Conservation (phyloP, 2,113 vertebrate genomes). For the Nerophis lumbriciformis region DNA sequence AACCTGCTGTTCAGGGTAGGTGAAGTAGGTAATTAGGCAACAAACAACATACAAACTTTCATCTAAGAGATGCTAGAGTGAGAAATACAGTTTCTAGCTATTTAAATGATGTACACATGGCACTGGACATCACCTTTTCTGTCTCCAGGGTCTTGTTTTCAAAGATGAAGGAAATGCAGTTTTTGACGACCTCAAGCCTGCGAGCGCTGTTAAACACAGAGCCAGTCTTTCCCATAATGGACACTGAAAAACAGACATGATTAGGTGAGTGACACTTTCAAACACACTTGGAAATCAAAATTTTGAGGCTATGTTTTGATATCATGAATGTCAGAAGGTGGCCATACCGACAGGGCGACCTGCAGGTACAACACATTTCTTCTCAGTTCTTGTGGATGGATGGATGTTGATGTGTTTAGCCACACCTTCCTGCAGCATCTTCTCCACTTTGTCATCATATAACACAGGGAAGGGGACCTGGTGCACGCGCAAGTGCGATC, state of each 20-base stretch:
- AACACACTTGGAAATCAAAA: background rate
- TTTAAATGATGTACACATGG: conserved; percentile 17
- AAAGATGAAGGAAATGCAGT: conserved; percentile 92
- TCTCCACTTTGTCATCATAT: conserved; percentile 81
- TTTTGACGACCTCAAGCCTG: conserved; percentile 93
- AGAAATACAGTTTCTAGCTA: background rate
- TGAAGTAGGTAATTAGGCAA: background rate
- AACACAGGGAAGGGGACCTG: conserved; percentile 87
- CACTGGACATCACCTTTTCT: conserved; percentile 83
- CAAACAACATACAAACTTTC: background rate
- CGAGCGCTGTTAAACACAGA: conserved; percentile 96
- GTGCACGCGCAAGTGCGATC: conserved; percentile 94
- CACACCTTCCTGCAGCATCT: conserved; percentile 78
- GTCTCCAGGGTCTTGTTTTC: conserved; percentile 96
- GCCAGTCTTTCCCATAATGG: conserved; percentile 83
- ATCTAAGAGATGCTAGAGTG: too few species aligned
- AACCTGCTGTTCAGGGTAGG: background rate
- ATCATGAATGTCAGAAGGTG: background rate
- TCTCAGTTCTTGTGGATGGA: conserved; percentile 73
- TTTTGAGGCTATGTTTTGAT: background rate
- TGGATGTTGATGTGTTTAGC: conserved; percentile 72
- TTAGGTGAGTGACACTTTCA: background rate
- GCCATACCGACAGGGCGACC: conserved; percentile 91
- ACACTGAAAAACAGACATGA: conserved; percentile 72
- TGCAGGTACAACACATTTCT: conserved; percentile 92